Evolutionary conservation across 2,113 vertebrate genomes (phyloP).

Genomic region (Herpailurus yagouaroundi): DNA sequence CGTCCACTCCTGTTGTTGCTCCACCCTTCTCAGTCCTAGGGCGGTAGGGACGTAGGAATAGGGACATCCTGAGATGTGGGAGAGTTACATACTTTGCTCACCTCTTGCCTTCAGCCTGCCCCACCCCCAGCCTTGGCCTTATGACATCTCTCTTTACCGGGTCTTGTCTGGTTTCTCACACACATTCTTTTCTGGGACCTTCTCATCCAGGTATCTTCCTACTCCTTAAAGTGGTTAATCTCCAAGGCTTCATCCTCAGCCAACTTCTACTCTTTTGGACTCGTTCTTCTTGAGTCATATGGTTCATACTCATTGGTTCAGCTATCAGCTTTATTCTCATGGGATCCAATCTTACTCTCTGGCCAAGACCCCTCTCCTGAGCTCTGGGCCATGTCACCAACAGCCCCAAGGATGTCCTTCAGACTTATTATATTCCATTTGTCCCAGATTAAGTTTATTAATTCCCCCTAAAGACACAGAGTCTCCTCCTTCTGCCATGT

Average conservation of each 20-base stretch:
- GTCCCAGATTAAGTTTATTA: background rate
- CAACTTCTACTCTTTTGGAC: background rate
- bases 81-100: background rate
- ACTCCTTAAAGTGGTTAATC: background rate
- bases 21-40: slow-evolving; percentile 37
- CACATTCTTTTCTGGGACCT: background rate
- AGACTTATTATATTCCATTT: background rate
- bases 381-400: background rate
- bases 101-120: background rate
- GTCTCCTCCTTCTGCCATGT: background rate
- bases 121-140: rapidly evolving
- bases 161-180: background rate
- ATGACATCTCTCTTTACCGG: background rate
- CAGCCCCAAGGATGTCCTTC: background rate
- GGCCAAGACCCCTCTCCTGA: background rate
- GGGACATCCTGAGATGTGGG: background rate
- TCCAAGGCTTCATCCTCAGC: background rate
- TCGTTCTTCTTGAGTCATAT: background rate
- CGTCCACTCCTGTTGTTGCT: slow-evolving; percentile 39
- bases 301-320: background rate
- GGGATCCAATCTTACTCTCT: background rate
- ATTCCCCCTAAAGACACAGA: background rate
- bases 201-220: background rate
- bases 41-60: background rate
- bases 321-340: background rate